Percentiles rank a stretch among this genome's conserved stretches.
Evolutionary conservation across 1,140 invertebrate genomes (phyloP).

Genomic region (Bombus haemorrhoidalis): DNA sequence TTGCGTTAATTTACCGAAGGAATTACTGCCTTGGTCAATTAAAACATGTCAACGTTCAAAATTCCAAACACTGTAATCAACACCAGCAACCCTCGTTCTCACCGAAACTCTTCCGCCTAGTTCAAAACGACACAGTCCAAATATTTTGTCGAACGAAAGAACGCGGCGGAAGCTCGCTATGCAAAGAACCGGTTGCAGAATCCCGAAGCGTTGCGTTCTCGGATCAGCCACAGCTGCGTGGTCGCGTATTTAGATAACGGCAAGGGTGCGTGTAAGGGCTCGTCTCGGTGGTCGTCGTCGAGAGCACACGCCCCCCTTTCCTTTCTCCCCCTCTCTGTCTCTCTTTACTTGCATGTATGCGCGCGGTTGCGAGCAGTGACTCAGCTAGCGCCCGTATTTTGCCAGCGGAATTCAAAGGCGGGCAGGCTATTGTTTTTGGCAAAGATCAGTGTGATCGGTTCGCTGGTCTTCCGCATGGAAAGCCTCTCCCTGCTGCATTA

Average conservation of each 20-base stretch:
- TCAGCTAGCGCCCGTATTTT: slow-evolving; percentile 75
- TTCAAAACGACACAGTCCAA: background rate
- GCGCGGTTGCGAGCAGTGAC: slow-evolving; percentile 62
- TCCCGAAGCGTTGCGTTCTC: background rate
- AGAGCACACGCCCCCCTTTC: background rate
- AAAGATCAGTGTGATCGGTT: slow-evolving; percentile 78
- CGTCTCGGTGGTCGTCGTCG: slow-evolving; percentile 11
- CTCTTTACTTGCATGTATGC: background rate
- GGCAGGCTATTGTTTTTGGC: slow-evolving; percentile 75
- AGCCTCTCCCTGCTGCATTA: slow-evolving; percentile 70
- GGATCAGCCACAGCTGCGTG: slow-evolving; percentile 26
- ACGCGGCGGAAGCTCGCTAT: background rate
- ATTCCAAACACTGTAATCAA: background rate
- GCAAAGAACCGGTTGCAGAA: slow-evolving; percentile 13
- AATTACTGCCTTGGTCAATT: no score
- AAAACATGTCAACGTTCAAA: no score
- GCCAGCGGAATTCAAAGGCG: slow-evolving; percentile 73
- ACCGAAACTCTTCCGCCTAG: background rate
- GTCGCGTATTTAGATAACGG: slow-evolving; percentile 50
- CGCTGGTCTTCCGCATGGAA: slow-evolving; percentile 72
- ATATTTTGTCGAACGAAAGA: background rate
- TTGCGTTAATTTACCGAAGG: no score
- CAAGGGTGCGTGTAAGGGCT: slow-evolving; percentile 21
- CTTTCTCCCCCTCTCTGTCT: background rate
- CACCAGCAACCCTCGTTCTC: background rate